Evolutionary conservation across 2,888 invertebrate genomes (phyloP).

Genomic region (Chalcosyrphus nemorum): DNA sequence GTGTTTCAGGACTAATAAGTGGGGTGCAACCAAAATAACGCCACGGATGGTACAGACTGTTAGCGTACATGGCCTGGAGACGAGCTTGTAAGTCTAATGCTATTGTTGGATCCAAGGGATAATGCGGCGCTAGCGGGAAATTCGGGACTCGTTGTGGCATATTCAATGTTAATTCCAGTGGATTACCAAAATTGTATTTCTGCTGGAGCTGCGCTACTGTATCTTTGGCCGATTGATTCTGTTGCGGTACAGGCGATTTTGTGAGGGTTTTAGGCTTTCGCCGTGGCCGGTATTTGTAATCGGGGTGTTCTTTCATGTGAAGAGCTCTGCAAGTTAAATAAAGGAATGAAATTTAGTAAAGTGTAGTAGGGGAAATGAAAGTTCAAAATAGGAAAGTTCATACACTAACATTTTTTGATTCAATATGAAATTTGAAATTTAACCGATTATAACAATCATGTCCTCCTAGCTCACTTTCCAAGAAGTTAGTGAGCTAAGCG

Average conservation of each 20-base stretch:
- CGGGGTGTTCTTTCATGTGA: slow-evolving; percentile 96
- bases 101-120: slow-evolving; percentile 81
- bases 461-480: too few species aligned
- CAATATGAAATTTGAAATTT: too few species aligned
- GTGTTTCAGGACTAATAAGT: slow-evolving; percentile 80
- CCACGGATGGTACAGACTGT: slow-evolving; percentile 81
- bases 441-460: too few species aligned
- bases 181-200: slow-evolving; percentile 81
- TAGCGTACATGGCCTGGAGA: slow-evolving; percentile 82
- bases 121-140: slow-evolving; percentile 78
- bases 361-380: too few species aligned
- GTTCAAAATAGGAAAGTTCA: too few species aligned
- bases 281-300: slow-evolving; percentile 94
- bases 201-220: slow-evolving; percentile 70
- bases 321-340: slow-evolving; percentile 87
- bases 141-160: slow-evolving; percentile 77
- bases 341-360: not conserved
- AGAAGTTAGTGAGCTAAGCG: too few species aligned
- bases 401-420: too few species aligned
- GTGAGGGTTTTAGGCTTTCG: slow-evolving; percentile 93
- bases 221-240: slow-evolving; percentile 71
- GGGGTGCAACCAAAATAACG: slow-evolving; percentile 80
- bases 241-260: slow-evolving; percentile 83
- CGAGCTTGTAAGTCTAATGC: slow-evolving; percentile 82
- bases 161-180: slow-evolving; percentile 79